A percentile compares a stretch with the other conserved stretches of the same genome.
Conservation (phyloP, 1,140 invertebrate species). For the Cyclargus thomasi region DNA sequence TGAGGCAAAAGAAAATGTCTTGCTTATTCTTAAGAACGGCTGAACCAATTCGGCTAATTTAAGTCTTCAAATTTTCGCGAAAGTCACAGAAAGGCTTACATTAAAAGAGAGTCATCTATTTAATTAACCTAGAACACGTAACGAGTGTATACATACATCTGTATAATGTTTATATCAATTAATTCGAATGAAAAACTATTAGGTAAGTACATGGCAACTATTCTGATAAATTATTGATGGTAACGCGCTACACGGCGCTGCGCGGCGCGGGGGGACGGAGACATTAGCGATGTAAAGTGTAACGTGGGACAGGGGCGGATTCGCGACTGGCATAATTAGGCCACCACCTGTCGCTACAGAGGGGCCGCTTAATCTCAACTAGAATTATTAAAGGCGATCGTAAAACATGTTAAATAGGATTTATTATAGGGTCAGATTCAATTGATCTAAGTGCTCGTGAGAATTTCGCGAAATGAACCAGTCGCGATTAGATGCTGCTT, state of each 20-base stretch:
- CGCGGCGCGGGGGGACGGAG: not conserved
- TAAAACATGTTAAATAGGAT: constrained; percentile 29
- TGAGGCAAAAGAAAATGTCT: no score
- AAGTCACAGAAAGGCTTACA: no score
- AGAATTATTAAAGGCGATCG: constrained; percentile 35
- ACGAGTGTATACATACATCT: no score
- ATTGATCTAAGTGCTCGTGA: constrained; percentile 36
- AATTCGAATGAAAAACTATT: not conserved
- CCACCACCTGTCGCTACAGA: constrained; percentile 23
- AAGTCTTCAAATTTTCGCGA: no score
- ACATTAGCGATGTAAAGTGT: not conserved
- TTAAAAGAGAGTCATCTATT: no score
- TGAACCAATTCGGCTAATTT: no score
- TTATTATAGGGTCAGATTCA: constrained; percentile 33
- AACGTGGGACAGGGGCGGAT: constrained; percentile 23
- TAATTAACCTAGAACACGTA: no score
- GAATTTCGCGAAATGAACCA: constrained; percentile 24
- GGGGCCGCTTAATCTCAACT: constrained; percentile 38
- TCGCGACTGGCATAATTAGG: constrained; percentile 18
- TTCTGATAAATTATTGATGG: not conserved
- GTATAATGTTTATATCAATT: no score
- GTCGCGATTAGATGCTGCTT: not conserved
- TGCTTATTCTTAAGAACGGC: no score
- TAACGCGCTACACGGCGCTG: not conserved
- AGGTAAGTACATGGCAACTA: not conserved